Conservation (phyloP, 2,888 invertebrate species). For the Pheosia tremula region DNA sequence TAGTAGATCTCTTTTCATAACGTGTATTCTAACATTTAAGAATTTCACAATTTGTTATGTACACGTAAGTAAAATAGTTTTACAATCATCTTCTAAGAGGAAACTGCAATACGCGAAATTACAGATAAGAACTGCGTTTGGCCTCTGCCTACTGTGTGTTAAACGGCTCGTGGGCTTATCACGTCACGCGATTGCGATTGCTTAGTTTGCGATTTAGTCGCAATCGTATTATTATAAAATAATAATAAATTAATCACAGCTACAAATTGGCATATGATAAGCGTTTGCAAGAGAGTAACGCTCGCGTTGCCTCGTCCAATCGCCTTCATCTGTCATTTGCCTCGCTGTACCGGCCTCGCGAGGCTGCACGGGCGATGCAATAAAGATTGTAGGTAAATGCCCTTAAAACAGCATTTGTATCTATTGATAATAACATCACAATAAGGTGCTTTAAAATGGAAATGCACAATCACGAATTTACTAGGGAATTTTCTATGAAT, state of each 20-base stretch:
- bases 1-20: conserved; percentile 2
- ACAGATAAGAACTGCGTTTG: background rate
- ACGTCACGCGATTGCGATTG: background rate
- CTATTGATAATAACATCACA: conserved; percentile 30
- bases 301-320: too few species aligned
- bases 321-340: too few species aligned
- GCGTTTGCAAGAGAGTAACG: too few species aligned
- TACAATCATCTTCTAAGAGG: background rate
- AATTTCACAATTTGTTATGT: background rate
- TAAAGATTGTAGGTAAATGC: background rate
- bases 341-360: too few species aligned
- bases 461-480: conserved; percentile 77
- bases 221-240: too few species aligned
- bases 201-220: too few species aligned
- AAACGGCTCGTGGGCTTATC: background rate
- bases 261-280: too few species aligned
- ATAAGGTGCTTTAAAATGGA: conserved; percentile 50
- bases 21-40: background rate
- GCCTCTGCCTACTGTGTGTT: background rate
- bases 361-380: too few species aligned
- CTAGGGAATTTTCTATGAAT: conserved; percentile 64
- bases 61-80: background rate
- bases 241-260: too few species aligned
- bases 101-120: background rate
- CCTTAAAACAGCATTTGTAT: conserved; percentile 10